These are phyloP conservation scores for Hirtodrosophila alboralis DNA, from an alignment of 2,888 invertebrate genomes.

Conservation along the genomic window DNA sequence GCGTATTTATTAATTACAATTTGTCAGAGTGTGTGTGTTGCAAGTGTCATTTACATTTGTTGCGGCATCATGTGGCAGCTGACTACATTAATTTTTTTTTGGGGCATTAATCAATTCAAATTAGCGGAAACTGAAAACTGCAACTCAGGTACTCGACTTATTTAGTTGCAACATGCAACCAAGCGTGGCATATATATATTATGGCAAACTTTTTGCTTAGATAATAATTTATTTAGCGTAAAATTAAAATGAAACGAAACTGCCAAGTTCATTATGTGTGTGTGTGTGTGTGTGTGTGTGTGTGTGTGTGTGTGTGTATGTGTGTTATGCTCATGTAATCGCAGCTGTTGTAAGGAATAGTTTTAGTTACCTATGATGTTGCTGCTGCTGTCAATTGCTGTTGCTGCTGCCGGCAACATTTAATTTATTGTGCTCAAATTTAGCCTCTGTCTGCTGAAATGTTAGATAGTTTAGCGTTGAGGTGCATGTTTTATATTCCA, in stretches of 20 bases:
- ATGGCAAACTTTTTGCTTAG: conserved; percentile 56
- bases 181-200: conserved; percentile 26
- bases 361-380: conserved; percentile 53
- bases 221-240: conserved; percentile 79
- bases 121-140: conserved; percentile 28
- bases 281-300: conserved; percentile 8
- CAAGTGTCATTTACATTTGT: conserved; percentile 27
- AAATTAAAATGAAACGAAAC: conserved; percentile 77
- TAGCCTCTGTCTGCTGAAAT: conserved; percentile 35
- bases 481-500: conserved; percentile 49
- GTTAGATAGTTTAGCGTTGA: conserved; percentile 30
- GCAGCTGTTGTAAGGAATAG: conserved; percentile 65
- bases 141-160: conserved; percentile 22
- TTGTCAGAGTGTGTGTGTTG: conserved; percentile 6
- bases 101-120: conserved; percentile 51
- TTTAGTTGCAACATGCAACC: conserved; percentile 2
- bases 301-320: conserved; percentile 9
- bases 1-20: conserved; percentile 43
- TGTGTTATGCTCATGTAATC: conserved; percentile 56
- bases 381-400: conserved; percentile 28
- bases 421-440: conserved; percentile 66
- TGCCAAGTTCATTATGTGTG: conserved; percentile 50
- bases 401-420: conserved; percentile 40
- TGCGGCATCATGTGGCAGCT: conserved; percentile 12
- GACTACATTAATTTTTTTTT: no score